phyloP scores from a whole-genome alignment of 2,888 invertebrate species.

The Agrochola circellaris region DNA sequence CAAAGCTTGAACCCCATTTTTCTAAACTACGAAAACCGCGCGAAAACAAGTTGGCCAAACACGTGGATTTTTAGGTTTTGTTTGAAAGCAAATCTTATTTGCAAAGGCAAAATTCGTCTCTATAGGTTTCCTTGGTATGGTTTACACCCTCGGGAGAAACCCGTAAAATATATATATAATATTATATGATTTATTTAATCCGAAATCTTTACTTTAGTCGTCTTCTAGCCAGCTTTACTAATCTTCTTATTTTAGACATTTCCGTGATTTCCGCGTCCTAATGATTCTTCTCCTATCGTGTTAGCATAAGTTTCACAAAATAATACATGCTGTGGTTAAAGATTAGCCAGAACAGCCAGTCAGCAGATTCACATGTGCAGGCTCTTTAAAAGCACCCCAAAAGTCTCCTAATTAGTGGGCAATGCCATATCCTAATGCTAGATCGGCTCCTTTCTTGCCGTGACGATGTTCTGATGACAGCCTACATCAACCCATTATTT shows the following conservation, averaged over 20 bases:
- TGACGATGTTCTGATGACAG: slow-evolving; percentile 27
- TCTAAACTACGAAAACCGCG: background rate
- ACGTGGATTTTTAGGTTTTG: background rate
- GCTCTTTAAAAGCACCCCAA: background rate
- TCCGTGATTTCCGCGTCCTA: no score
- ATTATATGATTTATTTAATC: background rate
- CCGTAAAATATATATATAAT: no score
- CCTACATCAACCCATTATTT: slow-evolving; percentile 43
- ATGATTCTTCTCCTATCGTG: background rate
- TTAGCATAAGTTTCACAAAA: background rate
- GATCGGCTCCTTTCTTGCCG: background rate
- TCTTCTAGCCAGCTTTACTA: background rate
- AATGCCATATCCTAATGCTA: background rate
- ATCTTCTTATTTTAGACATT: background rate
- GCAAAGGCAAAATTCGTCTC: background rate
- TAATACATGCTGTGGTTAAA: background rate
- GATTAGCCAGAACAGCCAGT: background rate
- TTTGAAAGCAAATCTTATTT: background rate
- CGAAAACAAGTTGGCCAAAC: background rate
- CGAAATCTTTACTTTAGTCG: background rate
- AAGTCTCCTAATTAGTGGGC: background rate
- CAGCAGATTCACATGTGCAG: background rate
- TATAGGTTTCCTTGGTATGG: background rate
- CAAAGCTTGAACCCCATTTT: background rate
- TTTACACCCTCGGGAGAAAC: background rate